Evolutionary conservation across 2,888 invertebrate genomes (phyloP), one percentile per base, ranked within the genome.

Genomic region (Diaphora mendica): DNA sequence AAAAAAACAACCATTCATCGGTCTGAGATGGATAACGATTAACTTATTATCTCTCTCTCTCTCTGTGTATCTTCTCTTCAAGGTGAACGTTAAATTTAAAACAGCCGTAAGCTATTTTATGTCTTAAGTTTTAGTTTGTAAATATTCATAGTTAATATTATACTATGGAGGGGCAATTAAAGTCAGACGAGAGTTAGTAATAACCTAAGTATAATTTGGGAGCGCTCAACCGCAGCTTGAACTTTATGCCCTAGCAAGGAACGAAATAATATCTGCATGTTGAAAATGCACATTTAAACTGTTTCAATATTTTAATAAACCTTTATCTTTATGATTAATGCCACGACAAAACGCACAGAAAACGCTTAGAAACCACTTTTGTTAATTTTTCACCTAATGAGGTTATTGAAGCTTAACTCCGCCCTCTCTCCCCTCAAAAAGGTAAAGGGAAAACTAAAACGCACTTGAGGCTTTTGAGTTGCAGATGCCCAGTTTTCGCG

Each of bases 251-350:
- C 20, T 35, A 64, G 35, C 9, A 33, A 35, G 33, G 35, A 23
- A 64, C 23, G 35, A 64, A 35, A 64, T 64, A 35, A 64, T 64
- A 23, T 17, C 64, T 64, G 64, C 39, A 70, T 39, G 64, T 48
- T 59, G 55, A 55, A 33, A 7, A 35, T 62, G 62, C 30, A 30
- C 5, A 17, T 62, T 62, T 2, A 26, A 62, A 62, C 26, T 62
- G 17, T 30, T 62, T 30, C 26, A 26, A 62, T 62, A 62, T 30
- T 59, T 62, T 26, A 62, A 30, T 62, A 1, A 30, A 17, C 7
- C 62, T 7, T 30, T 30, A 59, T 48, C 17, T 48, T 17, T 20
- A n/a, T n/a, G n/a, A n/a, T n/a, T n/a, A n/a, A n/a, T n/a, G n/a
- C n/a, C n/a, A n/a, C n/a, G n/a, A n/a, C n/a, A n/a, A n/a, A n/a